Evolutionary conservation across 23 tunicate genomes (phyloP).

Genomic region (Styela plicata): DNA sequence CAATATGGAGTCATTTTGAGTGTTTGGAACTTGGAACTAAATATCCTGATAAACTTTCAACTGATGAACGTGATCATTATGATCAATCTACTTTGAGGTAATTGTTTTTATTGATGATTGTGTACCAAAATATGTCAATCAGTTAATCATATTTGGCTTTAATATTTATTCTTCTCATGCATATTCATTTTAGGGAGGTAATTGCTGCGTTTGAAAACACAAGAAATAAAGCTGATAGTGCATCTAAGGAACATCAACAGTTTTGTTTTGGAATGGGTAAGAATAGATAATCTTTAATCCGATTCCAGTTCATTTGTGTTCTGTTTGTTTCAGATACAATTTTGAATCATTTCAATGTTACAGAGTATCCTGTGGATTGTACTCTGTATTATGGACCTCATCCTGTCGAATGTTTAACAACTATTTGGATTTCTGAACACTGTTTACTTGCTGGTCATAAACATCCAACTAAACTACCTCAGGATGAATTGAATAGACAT

Average conservation of each 20-base stretch:
- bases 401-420: conserved; percentile 24
- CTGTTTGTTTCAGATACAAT: background rate
- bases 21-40: conserved; percentile 19
- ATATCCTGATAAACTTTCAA: conserved; percentile 11
- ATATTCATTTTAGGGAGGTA: background rate
- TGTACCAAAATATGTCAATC: background rate
- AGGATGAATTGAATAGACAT: background rate
- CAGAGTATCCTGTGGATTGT: conserved; percentile 20
- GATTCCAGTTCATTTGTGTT: too few species aligned
- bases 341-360: background rate
- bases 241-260: background rate
- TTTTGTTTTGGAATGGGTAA: conserved; percentile 30
- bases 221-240: conserved; percentile 12
- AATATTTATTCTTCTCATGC: too few species aligned
- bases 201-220: conserved; percentile 9
- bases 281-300: background rate
- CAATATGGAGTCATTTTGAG: conserved; percentile 6
- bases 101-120: background rate
- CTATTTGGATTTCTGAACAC: conserved; percentile 17
- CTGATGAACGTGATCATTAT: background rate
- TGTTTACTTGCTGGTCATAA: conserved; percentile 16
- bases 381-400: conserved; percentile 26
- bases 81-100: conserved; percentile 8
- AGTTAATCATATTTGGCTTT: too few species aligned
- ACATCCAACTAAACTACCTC: conserved; percentile 13